phyloP scores from a whole-genome alignment of 2,797 vertebrate genomes.

The Fringilla coelebs region DNA sequence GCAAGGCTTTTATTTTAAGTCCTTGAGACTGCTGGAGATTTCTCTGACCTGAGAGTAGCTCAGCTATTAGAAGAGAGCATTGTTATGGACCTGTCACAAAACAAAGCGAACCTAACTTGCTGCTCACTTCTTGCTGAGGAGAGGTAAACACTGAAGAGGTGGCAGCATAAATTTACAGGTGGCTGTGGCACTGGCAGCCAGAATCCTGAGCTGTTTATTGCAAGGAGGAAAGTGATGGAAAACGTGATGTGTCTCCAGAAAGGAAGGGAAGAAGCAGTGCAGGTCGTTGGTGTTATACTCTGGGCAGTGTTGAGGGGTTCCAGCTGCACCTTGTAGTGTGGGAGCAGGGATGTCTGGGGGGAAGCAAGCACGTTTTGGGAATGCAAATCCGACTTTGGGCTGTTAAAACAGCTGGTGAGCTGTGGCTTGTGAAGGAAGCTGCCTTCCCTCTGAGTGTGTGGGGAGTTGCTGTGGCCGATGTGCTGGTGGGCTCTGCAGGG shows the following conservation, averaged over 20 bases:
- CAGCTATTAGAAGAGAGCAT: neutral
- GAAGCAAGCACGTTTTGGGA: neutral
- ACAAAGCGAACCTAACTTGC: neutral
- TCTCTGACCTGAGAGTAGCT: neutral
- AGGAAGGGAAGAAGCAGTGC: neutral
- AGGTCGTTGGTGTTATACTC: neutral
- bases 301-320: neutral
- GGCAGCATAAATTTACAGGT: neutral
- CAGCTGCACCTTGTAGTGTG: neutral
- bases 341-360: neutral
- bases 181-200: neutral
- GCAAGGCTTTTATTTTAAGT: constrained; percentile 2
- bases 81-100: neutral
- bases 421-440: neutral
- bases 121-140: neutral
- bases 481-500: neutral
- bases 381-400: neutral
- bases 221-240: neutral
- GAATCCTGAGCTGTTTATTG: neutral
- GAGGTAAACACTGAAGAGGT: neutral
- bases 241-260: neutral
- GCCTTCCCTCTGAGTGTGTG: neutral
- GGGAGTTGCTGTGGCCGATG: accelerated
- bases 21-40: neutral
- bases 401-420: neutral